A percentile compares a stretch with the other conserved stretches of the same genome.
Evolutionary conservation across 1,140 invertebrate genomes (phyloP).

Genomic region (Aphelenchoides besseyi): DNA sequence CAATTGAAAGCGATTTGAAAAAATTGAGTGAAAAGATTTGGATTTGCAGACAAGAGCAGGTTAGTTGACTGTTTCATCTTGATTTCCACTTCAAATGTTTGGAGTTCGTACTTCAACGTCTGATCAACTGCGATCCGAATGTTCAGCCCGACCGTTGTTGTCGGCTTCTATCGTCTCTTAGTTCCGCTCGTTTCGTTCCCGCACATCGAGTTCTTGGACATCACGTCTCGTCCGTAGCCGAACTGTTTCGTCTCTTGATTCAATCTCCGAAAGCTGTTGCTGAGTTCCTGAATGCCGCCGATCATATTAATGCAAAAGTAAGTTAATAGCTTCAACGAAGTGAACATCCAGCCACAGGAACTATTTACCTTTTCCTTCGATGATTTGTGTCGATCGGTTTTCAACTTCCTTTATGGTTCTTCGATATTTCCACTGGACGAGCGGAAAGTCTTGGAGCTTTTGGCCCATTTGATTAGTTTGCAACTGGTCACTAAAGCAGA

Average conservation of each 20-base stretch:
- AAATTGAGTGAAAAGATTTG: slow-evolving; percentile 38
- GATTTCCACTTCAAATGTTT: slow-evolving; percentile 7
- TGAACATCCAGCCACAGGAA: slow-evolving; percentile 37
- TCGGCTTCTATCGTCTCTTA: slow-evolving; percentile 74
- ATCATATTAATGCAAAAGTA: slow-evolving; percentile 74
- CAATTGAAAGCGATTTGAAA: slow-evolving; percentile 33
- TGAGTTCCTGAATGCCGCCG: slow-evolving; percentile 48
- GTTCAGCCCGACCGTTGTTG: slow-evolving; percentile 74
- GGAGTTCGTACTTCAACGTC: slow-evolving; percentile 74
- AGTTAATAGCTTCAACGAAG: slow-evolving; percentile 68
- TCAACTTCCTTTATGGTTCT: slow-evolving; percentile 79
- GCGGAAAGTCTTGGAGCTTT: slow-evolving; percentile 72
- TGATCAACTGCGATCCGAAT: slow-evolving; percentile 75
- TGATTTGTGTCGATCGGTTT: slow-evolving; percentile 71
- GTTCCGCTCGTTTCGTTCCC: slow-evolving; percentile 79
- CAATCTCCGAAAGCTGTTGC: slow-evolving; percentile 51
- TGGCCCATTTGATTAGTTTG: slow-evolving; percentile 77
- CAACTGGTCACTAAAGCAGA: slow-evolving; percentile 78
- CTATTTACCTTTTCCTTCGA: slow-evolving; percentile 62
- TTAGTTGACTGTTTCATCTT: slow-evolving; percentile 9
- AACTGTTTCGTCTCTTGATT: slow-evolving; percentile 34
- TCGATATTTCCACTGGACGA: slow-evolving; percentile 79
- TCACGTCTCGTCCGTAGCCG: slow-evolving; percentile 49
- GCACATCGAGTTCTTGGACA: slow-evolving; percentile 80
- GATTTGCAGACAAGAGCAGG: slow-evolving; percentile 45